Percentiles rank a stretch among this genome's conserved stretches.
Evolutionary conservation across 2,888 invertebrate species (phyloP).

Genomic region (Eueremaeus valkanovi): DNA sequence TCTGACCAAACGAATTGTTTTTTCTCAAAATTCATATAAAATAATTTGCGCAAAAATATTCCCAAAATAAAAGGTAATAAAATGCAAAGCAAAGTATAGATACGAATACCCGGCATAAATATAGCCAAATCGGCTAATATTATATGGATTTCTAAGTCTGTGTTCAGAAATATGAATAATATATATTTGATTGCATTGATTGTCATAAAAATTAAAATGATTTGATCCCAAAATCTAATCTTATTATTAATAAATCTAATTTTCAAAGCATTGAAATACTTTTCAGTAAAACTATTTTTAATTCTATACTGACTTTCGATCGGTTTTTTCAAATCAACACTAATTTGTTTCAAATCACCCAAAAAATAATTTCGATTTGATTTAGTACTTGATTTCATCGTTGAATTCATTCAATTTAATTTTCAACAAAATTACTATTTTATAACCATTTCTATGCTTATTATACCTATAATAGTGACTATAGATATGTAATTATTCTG

Average conservation of each 20-base stretch:
- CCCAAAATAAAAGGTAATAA: not conserved
- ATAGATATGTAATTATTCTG: too few relatives aligned
- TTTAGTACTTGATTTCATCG: too few relatives aligned
- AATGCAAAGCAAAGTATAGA: not conserved
- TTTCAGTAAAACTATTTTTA: not conserved
- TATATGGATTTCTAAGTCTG: not conserved
- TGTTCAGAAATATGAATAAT: not conserved
- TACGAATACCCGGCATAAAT: not conserved
- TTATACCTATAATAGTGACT: too few relatives aligned
- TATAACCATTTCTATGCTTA: too few relatives aligned
- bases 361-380: too few relatives aligned
- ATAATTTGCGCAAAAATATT: not conserved
- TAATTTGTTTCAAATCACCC: too few relatives aligned
- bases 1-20: not conserved
- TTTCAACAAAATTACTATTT: too few relatives aligned
- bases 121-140: not conserved
- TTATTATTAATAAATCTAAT: not conserved
- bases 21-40: not conserved
- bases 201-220: not conserved
- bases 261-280: not conserved
- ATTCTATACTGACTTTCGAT: not conserved
- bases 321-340: not conserved
- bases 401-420: too few relatives aligned
- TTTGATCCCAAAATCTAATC: not conserved
- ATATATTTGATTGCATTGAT: not conserved